Conservation (phyloP, 2,888 invertebrate species). For the Erebia aethiops region DNA sequence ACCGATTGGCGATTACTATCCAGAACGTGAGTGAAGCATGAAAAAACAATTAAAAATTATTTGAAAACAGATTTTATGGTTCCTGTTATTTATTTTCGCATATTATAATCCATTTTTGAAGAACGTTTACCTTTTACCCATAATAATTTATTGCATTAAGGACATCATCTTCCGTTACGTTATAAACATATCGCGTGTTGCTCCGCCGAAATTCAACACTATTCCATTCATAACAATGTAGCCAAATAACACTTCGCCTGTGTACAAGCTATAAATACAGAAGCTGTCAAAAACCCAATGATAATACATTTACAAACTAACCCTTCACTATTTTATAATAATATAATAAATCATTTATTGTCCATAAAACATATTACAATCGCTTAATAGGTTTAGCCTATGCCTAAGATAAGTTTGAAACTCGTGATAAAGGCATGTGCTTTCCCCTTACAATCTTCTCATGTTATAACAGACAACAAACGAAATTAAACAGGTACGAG, state of each 20-base stretch:
- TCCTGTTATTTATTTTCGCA: neutral
- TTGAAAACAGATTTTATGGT: neutral
- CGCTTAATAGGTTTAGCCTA: too few relatives aligned
- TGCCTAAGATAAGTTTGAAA: too few relatives aligned
- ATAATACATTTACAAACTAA: slow-evolving; percentile 1
- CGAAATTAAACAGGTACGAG: too few relatives aligned
- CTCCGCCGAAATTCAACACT: slow-evolving; percentile 15
- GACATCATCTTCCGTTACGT: slow-evolving; percentile 17
- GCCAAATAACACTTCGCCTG: slow-evolving; percentile 9
- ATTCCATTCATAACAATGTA: slow-evolving; percentile 20
- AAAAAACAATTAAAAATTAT: neutral
- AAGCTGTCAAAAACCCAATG: slow-evolving; percentile 47
- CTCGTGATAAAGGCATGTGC: too few relatives aligned
- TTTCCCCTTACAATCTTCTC: too few relatives aligned
- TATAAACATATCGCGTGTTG: slow-evolving; percentile 24
- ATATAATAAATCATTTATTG: too few relatives aligned
- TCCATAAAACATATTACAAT: too few relatives aligned
- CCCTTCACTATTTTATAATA: too few relatives aligned
- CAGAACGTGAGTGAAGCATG: neutral
- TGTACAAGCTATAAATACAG: slow-evolving; percentile 52
- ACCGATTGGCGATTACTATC: neutral
- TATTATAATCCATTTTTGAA: neutral
- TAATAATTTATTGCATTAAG: slow-evolving; percentile 8
- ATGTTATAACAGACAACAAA: too few relatives aligned
- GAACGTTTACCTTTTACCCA: neutral